These are phyloP conservation scores for Cepaea nemoralis DNA, from an alignment of 1,140 invertebrate genomes.

Conservation along the genomic window DNA sequence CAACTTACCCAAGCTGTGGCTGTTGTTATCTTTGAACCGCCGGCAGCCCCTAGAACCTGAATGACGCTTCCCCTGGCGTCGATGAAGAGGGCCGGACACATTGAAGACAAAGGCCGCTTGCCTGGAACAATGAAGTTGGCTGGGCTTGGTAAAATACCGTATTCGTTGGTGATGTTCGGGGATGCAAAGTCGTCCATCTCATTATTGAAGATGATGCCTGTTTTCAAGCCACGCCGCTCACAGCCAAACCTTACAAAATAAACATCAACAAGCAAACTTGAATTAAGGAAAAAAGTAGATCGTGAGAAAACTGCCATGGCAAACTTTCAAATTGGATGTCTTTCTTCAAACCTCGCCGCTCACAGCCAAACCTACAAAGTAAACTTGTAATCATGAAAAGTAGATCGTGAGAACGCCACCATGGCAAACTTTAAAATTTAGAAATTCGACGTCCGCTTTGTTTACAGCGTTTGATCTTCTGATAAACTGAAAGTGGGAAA, in stretches of 20 bases:
- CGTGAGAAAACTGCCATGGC: too few species aligned
- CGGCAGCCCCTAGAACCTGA: slow-evolving; percentile 89
- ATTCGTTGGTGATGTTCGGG: slow-evolving; percentile 81
- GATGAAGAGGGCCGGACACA: slow-evolving; percentile 87
- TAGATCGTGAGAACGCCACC: too few species aligned
- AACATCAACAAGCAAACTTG: too few species aligned
- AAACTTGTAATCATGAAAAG: too few species aligned
- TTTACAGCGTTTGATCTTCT: background rate
- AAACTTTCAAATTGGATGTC: too few species aligned
- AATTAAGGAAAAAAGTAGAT: too few species aligned
- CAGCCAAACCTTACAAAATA: slow-evolving; percentile 69
- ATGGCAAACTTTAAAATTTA: too few species aligned
- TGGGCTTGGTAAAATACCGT: slow-evolving; percentile 81
- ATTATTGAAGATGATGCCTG: slow-evolving; percentile 93
- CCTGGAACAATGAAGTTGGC: slow-evolving; percentile 84
- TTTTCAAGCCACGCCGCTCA: slow-evolving; percentile 74
- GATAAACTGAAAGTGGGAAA: too few species aligned
- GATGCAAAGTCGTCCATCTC: slow-evolving; percentile 96
- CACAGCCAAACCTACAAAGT: slow-evolving; percentile 73
- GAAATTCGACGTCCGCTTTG: background rate
- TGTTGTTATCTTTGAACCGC: slow-evolving; percentile 89
- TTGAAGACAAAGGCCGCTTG: slow-evolving; percentile 92
- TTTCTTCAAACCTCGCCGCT: slow-evolving; percentile 76
- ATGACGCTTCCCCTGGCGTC: slow-evolving; percentile 80
- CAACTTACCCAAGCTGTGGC: background rate